Evolutionary conservation across 1,140 invertebrate species (phyloP), one percentile per base, ranked within the genome.

Genomic region (Portunus trituberculatus): DNA sequence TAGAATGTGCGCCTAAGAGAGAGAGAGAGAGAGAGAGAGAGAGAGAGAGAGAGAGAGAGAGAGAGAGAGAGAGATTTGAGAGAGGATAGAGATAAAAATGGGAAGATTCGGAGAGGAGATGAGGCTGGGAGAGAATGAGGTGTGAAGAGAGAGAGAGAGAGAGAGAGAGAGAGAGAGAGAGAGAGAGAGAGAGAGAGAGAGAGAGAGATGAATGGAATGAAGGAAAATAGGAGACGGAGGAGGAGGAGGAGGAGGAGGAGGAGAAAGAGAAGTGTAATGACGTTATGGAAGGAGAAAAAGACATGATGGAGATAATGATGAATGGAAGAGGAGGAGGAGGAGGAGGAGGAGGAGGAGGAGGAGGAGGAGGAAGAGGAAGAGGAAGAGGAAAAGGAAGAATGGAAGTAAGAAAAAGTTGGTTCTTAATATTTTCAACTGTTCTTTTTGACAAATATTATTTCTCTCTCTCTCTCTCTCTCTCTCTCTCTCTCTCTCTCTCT

Each of bases 161-260:
- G 39, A 39, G 39, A 39, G 39, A 39, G 39, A 39, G 39, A 39
- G 39, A 39, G 39, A 39, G 39, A 39, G 39, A 39, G 39, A 39
- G 39, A 82, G 28, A 82, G 76, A 82, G 76, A 82, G 76, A 82
- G 76, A 82, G 76, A 82, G 76, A 82, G 76, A 82, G 76, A 82
- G 76, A 82, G 76, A 82, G 76, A 82, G 76, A 82, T 3, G 28
- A 28, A 82, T 20, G 28, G 76, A 7, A 28, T 25, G 76, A 82
- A 32, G 29, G 86, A 39, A 31, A 31, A 12, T 20, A 31, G 29
- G 39, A 88, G 52, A 20, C 10, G 52, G 52, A 59, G 52, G 52
- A 32, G 29, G 28, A 39, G 39, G 29, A 32, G 20, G 86, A 88
- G 86, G 32, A 31, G 20, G 39, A 39, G 28, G 29, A 32, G 29